Percentiles rank a stretch among this genome's conserved stretches.
phyloP scores from a whole-genome alignment of 1,140 invertebrate genomes.

The Radopholus similis region DNA sequence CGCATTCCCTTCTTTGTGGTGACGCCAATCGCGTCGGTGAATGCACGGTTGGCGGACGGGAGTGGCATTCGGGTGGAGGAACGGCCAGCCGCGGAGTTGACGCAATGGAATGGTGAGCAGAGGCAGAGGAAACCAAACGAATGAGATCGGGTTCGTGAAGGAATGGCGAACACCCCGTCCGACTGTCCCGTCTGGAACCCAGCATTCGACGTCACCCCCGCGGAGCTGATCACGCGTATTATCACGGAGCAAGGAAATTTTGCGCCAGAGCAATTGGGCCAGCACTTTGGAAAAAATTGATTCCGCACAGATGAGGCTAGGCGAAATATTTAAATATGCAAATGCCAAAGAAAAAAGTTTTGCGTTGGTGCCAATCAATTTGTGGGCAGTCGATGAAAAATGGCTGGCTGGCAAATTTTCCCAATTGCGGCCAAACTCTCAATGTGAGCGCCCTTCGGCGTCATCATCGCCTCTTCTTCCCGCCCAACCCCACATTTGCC shows the following conservation, averaged over 20 bases:
- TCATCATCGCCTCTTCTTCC: too few relatives aligned
- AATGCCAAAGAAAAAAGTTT: too few relatives aligned
- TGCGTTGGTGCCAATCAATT: too few relatives aligned
- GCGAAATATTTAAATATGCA: too few relatives aligned
- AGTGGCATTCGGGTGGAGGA: constrained; percentile 88
- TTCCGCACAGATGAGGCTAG: too few relatives aligned
- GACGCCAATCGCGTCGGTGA: constrained; percentile 85
- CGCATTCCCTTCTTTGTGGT: constrained; percentile 90
- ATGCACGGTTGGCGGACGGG: constrained; percentile 74
- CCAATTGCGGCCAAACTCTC: too few relatives aligned
- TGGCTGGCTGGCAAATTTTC: too few relatives aligned
- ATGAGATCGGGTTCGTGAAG: constrained; percentile 18
- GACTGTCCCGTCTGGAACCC: constrained; percentile 95
- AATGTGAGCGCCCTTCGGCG: too few relatives aligned
- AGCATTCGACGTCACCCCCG: constrained; percentile 96
- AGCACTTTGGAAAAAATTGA: too few relatives aligned
- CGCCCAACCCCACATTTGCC: too few relatives aligned
- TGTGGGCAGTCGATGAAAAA: too few relatives aligned
- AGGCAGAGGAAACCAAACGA: not conserved
- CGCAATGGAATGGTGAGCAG: constrained; percentile 71
- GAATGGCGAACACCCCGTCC: constrained; percentile 60
- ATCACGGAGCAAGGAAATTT: constrained; percentile 81
- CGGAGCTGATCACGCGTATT: constrained; percentile 79
- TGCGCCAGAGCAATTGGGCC: constrained; percentile 20
- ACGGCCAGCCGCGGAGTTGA: constrained; percentile 81